These are phyloP conservation scores for Aspidiotus destructor DNA, from an alignment of 2,888 invertebrate species.

Conservation along the genomic window DNA sequence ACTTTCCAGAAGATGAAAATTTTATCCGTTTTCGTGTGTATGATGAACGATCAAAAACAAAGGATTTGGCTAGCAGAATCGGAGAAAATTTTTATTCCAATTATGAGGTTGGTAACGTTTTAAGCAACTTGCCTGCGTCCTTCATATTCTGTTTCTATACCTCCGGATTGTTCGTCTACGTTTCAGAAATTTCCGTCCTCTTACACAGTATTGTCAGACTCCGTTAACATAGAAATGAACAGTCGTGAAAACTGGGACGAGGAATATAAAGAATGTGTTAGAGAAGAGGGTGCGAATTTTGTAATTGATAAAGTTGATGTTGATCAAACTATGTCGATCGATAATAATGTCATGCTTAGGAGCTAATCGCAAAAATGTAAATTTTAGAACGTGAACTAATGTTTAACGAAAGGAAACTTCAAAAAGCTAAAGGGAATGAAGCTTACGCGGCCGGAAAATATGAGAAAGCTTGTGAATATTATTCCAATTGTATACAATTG, in stretches of 20 bases:
- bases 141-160: not conserved
- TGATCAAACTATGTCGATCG: not conserved
- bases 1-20: not conserved
- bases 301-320: not conserved
- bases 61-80: not conserved
- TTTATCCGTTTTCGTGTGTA: not conserved
- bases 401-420: not conserved
- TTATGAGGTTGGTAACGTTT: not conserved
- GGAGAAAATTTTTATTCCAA: not conserved
- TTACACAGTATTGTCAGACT: not conserved
- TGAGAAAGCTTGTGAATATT: conserved; percentile 13
- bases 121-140: not conserved
- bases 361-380: too few relatives aligned
- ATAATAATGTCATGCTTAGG: too few relatives aligned
- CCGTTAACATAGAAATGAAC: not conserved
- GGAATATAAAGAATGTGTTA: not conserved
- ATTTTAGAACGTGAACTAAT: not conserved
- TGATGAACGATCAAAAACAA: not conserved
- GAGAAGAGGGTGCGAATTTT: conserved; percentile 1
- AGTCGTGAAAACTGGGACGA: not conserved
- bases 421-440: conserved; percentile 12
- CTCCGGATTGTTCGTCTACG: not conserved
- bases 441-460: not conserved
- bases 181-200: not conserved
- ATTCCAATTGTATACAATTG: conserved; percentile 11